A percentile compares a stretch with the other conserved stretches of the same genome.
Conservation (phyloP, 2,113 vertebrate genomes). For the Ophiodon elongatus region DNA sequence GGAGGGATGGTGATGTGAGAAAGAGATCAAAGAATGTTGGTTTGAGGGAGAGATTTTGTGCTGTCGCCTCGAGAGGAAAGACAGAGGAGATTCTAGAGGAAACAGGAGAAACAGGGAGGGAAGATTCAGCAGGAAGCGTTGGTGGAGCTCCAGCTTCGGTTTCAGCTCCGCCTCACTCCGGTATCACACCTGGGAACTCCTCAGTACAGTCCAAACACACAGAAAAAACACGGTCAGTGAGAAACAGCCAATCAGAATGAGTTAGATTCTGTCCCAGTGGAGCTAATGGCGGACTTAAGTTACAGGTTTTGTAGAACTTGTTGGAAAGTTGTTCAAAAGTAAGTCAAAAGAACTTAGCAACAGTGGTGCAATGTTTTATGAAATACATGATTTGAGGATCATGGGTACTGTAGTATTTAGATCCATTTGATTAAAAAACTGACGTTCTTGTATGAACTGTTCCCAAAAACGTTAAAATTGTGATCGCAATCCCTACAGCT, state of each 20-base stretch:
- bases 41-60: constrained; percentile 22
- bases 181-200: constrained; percentile 14
- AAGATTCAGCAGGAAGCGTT: background rate
- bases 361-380: background rate
- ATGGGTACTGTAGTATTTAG: background rate
- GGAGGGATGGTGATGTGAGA: constrained; percentile 14
- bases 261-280: background rate
- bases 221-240: background rate
- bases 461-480: background rate
- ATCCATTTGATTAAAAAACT: background rate
- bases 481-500: background rate
- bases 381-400: background rate
- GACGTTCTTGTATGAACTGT: background rate
- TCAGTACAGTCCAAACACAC: background rate
- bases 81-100: background rate
- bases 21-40: constrained; percentile 51
- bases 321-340: background rate
- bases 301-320: too few relatives aligned
- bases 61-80: constrained; percentile 24
- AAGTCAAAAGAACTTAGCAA: background rate
- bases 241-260: constrained; percentile 11
- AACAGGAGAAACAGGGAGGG: background rate
- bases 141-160: constrained; percentile 7
- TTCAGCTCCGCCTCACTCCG: constrained; percentile 4
- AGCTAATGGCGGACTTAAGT: background rate